phyloP scores from a whole-genome alignment of 2,113 vertebrate genomes.

The Psettodes erumei region DNA sequence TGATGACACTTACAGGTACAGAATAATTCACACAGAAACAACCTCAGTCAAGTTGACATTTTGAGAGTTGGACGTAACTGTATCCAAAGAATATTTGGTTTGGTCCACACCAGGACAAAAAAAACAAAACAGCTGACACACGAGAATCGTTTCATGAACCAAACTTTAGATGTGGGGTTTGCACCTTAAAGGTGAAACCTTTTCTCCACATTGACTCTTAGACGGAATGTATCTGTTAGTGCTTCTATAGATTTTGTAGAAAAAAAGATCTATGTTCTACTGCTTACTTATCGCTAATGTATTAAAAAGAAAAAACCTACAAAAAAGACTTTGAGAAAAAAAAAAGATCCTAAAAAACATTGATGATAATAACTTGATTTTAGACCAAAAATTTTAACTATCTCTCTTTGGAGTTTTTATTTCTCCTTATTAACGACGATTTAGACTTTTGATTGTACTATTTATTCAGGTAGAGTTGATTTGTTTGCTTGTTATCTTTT shows the following conservation, averaged over 20 bases:
- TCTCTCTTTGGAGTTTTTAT: constrained; percentile 79
- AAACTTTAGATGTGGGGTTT: constrained; percentile 69
- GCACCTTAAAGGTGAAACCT: constrained; percentile 71
- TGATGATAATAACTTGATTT: constrained; percentile 89
- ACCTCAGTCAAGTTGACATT: constrained; percentile 51
- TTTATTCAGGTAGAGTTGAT: constrained; percentile 78
- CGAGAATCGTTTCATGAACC: constrained; percentile 70
- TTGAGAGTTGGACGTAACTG: constrained; percentile 54
- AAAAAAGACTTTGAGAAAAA: constrained; percentile 82
- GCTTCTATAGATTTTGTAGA: constrained; percentile 90
- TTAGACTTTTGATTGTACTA: constrained; percentile 83
- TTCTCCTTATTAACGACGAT: constrained; percentile 62
- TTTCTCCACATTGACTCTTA: constrained; percentile 83
- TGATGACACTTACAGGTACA: constrained; percentile 31
- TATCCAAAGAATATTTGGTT: constrained; percentile 80
- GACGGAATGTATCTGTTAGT: constrained; percentile 89
- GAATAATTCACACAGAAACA: constrained; percentile 25
- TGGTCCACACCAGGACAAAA: constrained; percentile 61
- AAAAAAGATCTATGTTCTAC: constrained; percentile 88
- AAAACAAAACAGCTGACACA: constrained; percentile 66
- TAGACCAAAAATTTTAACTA: constrained; percentile 92
- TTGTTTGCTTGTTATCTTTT: constrained; percentile 55
- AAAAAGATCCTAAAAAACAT: constrained; percentile 80
- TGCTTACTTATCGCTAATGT: constrained; percentile 88
- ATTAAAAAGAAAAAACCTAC: constrained; percentile 81